phyloP scores from a whole-genome alignment of 2,113 vertebrate genomes.

The Bambusicola thoracicus region DNA sequence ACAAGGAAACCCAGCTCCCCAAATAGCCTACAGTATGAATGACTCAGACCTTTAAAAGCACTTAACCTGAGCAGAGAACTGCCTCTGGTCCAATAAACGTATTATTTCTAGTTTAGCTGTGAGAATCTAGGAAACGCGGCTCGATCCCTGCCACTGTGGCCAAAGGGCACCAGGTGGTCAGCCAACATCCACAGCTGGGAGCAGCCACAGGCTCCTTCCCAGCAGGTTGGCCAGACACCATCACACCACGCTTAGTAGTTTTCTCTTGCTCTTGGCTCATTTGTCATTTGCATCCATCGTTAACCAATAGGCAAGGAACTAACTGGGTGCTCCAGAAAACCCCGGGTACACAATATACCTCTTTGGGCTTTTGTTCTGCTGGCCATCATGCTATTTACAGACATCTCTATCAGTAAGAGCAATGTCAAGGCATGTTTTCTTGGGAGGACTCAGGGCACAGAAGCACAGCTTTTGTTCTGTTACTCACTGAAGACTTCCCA shows the following conservation, averaged over 20 bases:
- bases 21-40: fast-evolving
- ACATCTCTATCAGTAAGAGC: background rate
- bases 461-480: background rate
- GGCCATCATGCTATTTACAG: fast-evolving
- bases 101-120: background rate
- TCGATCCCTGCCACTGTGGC: background rate
- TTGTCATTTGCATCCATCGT: fast-evolving
- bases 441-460: background rate
- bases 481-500: background rate
- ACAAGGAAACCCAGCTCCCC: background rate
- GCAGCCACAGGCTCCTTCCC: fast-evolving
- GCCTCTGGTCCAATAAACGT: background rate
- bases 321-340: fast-evolving
- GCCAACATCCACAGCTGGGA: fast-evolving
- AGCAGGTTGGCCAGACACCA: fast-evolving
- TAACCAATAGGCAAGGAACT: background rate
- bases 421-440: fast-evolving
- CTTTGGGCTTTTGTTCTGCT: fast-evolving
- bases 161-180: fast-evolving
- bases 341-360: background rate
- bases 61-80: background rate
- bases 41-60: constrained; percentile 39
- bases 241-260: fast-evolving
- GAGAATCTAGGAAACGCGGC: background rate
- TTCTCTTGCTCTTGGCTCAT: background rate